Base-by-base conservation (phyloP, 2,113 vertebrate species). In the Stictonetta naevosa region DNA sequence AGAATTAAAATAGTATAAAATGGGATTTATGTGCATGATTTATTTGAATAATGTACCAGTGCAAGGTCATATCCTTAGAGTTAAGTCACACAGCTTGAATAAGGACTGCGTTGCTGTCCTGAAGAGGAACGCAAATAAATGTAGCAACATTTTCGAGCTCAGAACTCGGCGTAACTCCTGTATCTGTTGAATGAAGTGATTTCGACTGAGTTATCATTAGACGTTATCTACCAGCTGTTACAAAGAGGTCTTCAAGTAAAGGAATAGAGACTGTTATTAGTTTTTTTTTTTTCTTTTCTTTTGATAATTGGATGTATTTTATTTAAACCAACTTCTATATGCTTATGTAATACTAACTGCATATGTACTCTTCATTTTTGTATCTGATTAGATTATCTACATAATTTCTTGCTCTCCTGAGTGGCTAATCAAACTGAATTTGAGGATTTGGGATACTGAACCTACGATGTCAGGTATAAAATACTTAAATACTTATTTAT, bases 161-260 rank as follows among this genome's bases (percentile, higher is more conserved):
- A 75, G 31, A 28, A 76, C 18, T 72, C 73, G 26, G 38, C 42
- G 19, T 53, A 84, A 29, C 34, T 93, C 48, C 73, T 58, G 13
- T 50, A 55, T 89, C 42, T 77, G 17, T 31, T 74, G 80, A 81
- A 78, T 40, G 13, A 63, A 88, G 29, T 74, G 76, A 89, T 78
- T 96, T 82, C 77, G 79, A 52, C 40, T 15, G 6, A 84, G 75
- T 90, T 91, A 42, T 53, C 21, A 4, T 36, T 87, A 50, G 60
- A 94, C 84, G 38, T 90, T 86, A 44, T 78, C 58, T 58, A 76
- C 63, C 6, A 14, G 92, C 40, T 79, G 36, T 92, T 93, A 93
- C 69, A 82, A 86, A 53, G 9, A 48, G 13, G 59, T 67, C 53
- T 87, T 81, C 18, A 86, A 73, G 9, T 53, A 72, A 22, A 86